Base-by-base conservation (phyloP, 2,888 invertebrate genomes). In the Therioaphis trifolii region DNA sequence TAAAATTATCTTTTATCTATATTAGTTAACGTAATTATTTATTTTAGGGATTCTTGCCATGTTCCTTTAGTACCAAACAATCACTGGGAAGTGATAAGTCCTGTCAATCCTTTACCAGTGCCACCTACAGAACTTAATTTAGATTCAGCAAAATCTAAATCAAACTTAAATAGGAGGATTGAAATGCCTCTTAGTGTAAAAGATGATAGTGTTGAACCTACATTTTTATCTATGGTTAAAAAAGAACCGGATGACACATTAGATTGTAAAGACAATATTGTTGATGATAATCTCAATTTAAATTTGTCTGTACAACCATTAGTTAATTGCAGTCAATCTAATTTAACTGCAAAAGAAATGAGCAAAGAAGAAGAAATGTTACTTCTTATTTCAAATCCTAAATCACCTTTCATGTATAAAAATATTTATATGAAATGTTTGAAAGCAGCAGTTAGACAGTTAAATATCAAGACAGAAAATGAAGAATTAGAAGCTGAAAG, bases 181-280 rank as follows among this genome's bases (percentile, higher is more conserved):
- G 96, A 97, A 52, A 92, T 97, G 91, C 90, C 98, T 86, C 91
- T 98, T 85, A 95, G 95, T 87, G 95, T 95, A 27, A 95, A 82
- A 82, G 90, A 92, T 24, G 93, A 93, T 66, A 94, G 94, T 0
- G 91, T 94, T 89, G 85, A 86, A 61, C 86, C 87, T 88, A 86
- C 87, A 5, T 87, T 88, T 74, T 85, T 88, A 24, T 87, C 87
- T 77, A 86, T 88, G n/a, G 87, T 87, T 35, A 82, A 82, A 24
- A 74, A 74, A 66, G 82, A 74, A 4, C 18, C 74, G 24, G 82
- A 82, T 27, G 21, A 58, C 14, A 24, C 63, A 46, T 27, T 74
- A 24, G 82, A 66, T 3, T 49, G 14, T 63, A 4, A 61, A 24
- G 72, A 72, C 40, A 87, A 87, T 68, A 87, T 87, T 2, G 87